phyloP scores from a whole-genome alignment of 2,113 vertebrate genomes.

The Periophthalmodon schlosseri region DNA sequence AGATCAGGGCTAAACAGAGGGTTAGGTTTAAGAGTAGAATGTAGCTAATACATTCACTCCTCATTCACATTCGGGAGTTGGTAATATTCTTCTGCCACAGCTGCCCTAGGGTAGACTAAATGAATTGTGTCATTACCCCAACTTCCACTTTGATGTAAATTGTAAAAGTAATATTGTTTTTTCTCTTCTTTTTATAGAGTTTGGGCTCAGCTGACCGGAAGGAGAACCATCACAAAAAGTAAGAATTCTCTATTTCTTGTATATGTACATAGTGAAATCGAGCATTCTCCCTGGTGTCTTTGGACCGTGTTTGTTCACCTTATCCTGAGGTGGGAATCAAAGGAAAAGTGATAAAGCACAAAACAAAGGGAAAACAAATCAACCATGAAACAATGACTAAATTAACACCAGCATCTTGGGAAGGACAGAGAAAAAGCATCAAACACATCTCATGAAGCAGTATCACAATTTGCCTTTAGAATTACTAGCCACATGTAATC shows the following conservation, averaged over 20 bases:
- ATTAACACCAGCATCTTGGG: neutral
- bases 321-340: neutral
- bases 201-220: conserved; percentile 85
- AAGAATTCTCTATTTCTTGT: conserved; percentile 53
- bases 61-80: neutral
- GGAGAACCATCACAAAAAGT: conserved; percentile 82
- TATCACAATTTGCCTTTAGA: neutral
- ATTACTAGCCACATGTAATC: neutral
- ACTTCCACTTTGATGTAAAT: neutral
- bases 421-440: neutral
- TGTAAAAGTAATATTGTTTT: conserved; percentile 4
- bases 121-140: neutral
- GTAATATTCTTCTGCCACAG: conserved; percentile 1
- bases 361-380: neutral
- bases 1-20: neutral
- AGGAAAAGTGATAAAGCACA: neutral
- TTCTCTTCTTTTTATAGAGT: conserved; percentile 72
- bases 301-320: neutral
- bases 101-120: neutral
- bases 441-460: neutral
- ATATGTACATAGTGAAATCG: neutral
- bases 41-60: neutral
- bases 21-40: neutral
- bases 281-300: too few species aligned
- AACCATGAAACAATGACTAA: neutral